Evolutionary conservation across 2,888 invertebrate species (phyloP), one percentile per base, ranked within the genome.

Genomic region (Schizotus pectinicornis): DNA sequence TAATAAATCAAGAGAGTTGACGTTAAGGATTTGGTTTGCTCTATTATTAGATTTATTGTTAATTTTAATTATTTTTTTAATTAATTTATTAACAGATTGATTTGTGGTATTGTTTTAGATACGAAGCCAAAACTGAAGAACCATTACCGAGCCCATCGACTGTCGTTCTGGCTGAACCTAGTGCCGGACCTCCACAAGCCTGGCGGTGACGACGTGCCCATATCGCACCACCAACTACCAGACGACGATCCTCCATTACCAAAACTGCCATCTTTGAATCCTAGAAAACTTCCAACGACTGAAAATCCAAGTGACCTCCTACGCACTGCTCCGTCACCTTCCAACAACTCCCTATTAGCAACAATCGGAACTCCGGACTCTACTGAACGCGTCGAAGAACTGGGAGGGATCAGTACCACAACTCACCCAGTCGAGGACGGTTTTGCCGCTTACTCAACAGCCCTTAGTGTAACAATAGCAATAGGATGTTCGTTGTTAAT

Each of bases 151-250:
- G 95, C 96, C 1, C 95, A 96, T 75, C 85, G 89, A 64, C 84
- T 97, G 50, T 95, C 96, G 1, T 94, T 97, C 79, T 98, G 98
- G 98, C 79, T 96, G 56, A 95, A 96, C 74, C 83, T 97, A 47
- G 94, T 98, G 56, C 97, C 97, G 32, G 95, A 96, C 75, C 83
- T 94, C 30, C 94, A 94, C 75, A 89, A 91, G 67, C 92, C 93
- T 0, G 93, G 94, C 6, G 90, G 92, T 6, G 92, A 92, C 68
- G 92, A 93, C 70, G 92, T 94, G 2, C 92, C 92, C 22, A 84
- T 87, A 38, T 88, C 91, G 0, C 93, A 94, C 78, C 95, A 96
- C 77, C 88, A 91, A 64, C 85, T 96, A 1, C 88, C 88, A 60
- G 87, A 89, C 43, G 84, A 87, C 42, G 82, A 84, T 34, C 78